Percentiles rank a stretch among this genome's conserved stretches.
Evolutionary conservation across 2,888 invertebrate genomes (phyloP).

Genomic region (Cepaea hortensis): DNA sequence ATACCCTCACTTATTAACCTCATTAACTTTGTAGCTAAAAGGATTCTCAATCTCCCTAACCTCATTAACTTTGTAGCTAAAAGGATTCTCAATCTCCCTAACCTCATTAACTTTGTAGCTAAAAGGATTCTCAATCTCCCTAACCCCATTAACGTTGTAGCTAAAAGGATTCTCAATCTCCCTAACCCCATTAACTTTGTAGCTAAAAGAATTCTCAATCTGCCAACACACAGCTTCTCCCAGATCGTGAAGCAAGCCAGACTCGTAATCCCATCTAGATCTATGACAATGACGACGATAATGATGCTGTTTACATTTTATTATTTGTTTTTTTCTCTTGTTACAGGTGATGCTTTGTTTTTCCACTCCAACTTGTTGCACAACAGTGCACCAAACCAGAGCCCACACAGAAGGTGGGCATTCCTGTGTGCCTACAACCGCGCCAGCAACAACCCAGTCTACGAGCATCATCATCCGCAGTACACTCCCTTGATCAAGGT

Average conservation of each 20-base stretch:
- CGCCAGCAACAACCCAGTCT: conserved; percentile 69
- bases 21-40: too few species aligned
- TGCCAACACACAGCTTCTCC: neutral
- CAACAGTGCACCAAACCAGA: conserved; percentile 67
- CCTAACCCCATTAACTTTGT: too few species aligned
- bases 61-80: neutral
- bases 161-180: too few species aligned
- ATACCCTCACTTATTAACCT: too few species aligned
- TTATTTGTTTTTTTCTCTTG: neutral
- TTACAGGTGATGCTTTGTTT: conserved; percentile 70
- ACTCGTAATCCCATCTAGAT: neutral
- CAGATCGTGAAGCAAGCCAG: too few species aligned
- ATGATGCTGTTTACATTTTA: neutral
- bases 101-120: too few species aligned
- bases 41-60: too few species aligned
- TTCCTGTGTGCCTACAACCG: conserved; percentile 70
- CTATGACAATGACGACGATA: neutral
- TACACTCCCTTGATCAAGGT: conserved; percentile 71
- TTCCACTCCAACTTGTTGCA: conserved; percentile 72
- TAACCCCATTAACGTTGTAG: too few species aligned
- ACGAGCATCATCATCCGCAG: conserved; percentile 69
- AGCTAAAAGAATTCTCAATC: neutral
- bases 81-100: neutral
- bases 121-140: too few species aligned
- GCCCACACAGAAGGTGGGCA: conserved; percentile 70